Conservation (phyloP, 2,888 invertebrate genomes). For the Oscheius onirici region DNA sequence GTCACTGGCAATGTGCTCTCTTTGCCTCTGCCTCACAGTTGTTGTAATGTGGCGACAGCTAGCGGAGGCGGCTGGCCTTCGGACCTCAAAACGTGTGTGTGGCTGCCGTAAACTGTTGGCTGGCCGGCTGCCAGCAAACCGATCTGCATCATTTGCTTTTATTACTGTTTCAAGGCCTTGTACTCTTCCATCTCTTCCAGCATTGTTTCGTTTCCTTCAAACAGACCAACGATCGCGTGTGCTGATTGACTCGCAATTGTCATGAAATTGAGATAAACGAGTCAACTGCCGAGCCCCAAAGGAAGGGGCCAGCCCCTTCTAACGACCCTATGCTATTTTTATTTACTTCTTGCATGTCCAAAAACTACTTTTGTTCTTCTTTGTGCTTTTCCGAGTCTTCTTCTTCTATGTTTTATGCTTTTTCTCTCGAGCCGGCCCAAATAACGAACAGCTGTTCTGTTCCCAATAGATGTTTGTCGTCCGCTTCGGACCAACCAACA, state of each 20-base stretch:
- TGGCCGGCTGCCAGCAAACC: no score
- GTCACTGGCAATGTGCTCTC: constrained; percentile 10
- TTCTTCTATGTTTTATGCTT: constrained; percentile 1
- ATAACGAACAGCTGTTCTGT: constrained; percentile 19
- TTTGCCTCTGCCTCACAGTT: no score
- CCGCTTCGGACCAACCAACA: background rate
- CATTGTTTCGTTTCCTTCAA: background rate
- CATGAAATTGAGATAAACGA: constrained; percentile 35
- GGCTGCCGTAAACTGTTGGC: no score
- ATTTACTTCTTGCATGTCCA: background rate
- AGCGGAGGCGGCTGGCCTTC: constrained; percentile 11
- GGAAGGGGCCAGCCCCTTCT: background rate
- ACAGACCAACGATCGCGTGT: constrained; percentile 25
- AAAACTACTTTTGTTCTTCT: background rate
- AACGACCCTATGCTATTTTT: constrained; percentile 1
- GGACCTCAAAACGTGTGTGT: no score
- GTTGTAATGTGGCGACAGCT: constrained; percentile 18
- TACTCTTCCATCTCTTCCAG: no score
- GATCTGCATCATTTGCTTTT: no score
- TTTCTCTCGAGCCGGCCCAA: background rate
- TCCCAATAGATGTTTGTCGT: no score
- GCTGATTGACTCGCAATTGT: constrained; percentile 30
- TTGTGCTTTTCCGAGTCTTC: background rate
- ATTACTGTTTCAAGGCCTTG: no score
- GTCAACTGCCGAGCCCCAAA: constrained; percentile 7